Evolutionary conservation across 2,113 vertebrate species (phyloP).

Genomic region (Microtus pennsylvanicus): DNA sequence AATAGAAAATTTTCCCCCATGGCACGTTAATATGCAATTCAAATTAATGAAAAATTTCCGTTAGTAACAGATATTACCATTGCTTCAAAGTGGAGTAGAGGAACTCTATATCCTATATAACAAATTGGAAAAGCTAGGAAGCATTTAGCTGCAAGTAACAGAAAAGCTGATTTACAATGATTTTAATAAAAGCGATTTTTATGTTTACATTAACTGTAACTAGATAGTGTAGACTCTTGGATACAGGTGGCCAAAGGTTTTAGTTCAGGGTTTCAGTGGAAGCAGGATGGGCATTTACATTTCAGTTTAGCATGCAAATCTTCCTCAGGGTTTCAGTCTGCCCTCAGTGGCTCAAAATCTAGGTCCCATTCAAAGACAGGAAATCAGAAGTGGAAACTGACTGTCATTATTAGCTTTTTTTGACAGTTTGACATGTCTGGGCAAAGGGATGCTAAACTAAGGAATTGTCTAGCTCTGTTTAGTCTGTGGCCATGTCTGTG

Average conservation of each 20-base stretch:
- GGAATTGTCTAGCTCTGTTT: background rate
- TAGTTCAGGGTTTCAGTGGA: background rate
- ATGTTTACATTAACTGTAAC: background rate
- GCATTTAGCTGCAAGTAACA: constrained; percentile 13
- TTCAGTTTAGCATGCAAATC: background rate
- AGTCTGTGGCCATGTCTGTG: background rate
- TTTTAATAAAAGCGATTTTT: constrained; percentile 11
- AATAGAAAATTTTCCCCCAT: constrained; percentile 5
- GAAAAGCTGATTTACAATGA: constrained; percentile 22
- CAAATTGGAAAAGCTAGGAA: background rate
- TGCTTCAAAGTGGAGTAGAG: constrained; percentile 20
- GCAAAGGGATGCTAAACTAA: background rate
- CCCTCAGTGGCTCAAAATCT: background rate
- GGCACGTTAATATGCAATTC: constrained; percentile 25
- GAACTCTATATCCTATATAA: constrained; percentile 36
- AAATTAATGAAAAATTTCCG: constrained; percentile 56
- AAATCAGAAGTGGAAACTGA: background rate
- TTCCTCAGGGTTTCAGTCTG: background rate
- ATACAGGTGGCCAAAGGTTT: background rate
- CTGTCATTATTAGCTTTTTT: background rate
- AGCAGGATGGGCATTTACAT: background rate
- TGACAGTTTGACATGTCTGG: background rate
- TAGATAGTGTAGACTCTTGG: background rate
- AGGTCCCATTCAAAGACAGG: background rate
- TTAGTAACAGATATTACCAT: constrained; percentile 3